A percentile compares a stretch with the other conserved stretches of the same genome.
These are phyloP conservation scores for Grammomys surdaster DNA, from an alignment of 2,113 vertebrate genomes.

Conservation along the genomic window DNA sequence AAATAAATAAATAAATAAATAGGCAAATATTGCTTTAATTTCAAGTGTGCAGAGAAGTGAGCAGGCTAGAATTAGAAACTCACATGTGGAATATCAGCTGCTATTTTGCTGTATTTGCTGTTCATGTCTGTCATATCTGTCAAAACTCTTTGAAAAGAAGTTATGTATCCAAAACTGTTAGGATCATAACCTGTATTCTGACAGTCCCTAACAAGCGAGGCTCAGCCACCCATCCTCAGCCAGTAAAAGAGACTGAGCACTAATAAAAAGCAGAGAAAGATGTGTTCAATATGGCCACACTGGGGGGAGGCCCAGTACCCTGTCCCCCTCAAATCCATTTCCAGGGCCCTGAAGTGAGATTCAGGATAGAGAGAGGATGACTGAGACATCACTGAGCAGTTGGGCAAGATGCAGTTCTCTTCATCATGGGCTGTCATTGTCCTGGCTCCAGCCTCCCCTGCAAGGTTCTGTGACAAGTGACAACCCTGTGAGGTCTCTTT, in stretches of 20 bases:
- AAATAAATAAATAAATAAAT: neutral
- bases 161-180: neutral
- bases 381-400: neutral
- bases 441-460: neutral
- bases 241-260: neutral
- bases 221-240: neutral
- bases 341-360: neutral
- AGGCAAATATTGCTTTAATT: neutral
- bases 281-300: neutral
- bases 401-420: neutral
- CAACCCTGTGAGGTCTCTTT: neutral
- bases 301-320: neutral
- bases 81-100: neutral
- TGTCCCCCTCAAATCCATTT: neutral
- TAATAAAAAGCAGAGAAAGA: neutral
- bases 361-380: neutral
- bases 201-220: neutral
- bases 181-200: neutral
- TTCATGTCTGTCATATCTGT: neutral
- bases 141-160: constrained; percentile 31
- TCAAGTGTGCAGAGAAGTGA: neutral
- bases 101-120: neutral
- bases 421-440: neutral
- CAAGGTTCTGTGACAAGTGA: neutral
- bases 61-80: neutral